Conservation (phyloP, 2,797 vertebrate species). For the Phrynocephalus vlangalii region DNA sequence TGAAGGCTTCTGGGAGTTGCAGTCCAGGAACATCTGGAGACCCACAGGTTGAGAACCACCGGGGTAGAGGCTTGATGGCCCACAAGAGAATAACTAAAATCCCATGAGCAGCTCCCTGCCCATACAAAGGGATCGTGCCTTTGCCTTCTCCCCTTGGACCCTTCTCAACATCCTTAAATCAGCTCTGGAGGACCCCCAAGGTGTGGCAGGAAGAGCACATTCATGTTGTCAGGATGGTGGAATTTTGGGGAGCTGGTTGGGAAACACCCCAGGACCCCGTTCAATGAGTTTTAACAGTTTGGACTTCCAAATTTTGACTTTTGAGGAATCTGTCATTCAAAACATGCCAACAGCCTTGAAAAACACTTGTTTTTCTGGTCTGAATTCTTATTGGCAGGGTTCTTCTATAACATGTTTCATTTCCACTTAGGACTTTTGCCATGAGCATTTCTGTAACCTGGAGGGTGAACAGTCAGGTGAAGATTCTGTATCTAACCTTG, state of each 20-base stretch:
- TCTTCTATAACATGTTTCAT: neutral
- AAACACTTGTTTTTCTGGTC: neutral
- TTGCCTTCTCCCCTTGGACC: neutral
- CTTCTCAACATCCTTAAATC: neutral
- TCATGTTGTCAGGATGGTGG: neutral
- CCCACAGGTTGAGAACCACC: too few species aligned
- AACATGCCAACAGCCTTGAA: neutral
- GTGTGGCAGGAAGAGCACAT: neutral
- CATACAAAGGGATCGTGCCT: neutral
- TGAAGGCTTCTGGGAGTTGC: too few species aligned
- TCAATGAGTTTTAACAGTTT: neutral
- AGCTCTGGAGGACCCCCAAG: neutral
- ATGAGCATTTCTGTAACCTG: constrained; percentile 25
- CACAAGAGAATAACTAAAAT: too few species aligned
- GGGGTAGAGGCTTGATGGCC: too few species aligned
- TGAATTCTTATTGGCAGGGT: neutral
- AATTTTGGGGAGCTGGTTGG: neutral
- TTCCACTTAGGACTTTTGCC: neutral
- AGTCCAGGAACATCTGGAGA: too few species aligned
- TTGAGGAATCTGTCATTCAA: neutral
- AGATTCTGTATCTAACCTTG: constrained; percentile 7
- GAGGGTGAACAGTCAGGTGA: constrained; percentile 3
- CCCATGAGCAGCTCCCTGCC: neutral
- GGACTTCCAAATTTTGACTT: neutral
- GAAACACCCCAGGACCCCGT: neutral